Percentiles rank a stretch among this genome's conserved stretches.
Conservation (phyloP, 1,140 invertebrate genomes). For the Saxidomus purpurata region DNA sequence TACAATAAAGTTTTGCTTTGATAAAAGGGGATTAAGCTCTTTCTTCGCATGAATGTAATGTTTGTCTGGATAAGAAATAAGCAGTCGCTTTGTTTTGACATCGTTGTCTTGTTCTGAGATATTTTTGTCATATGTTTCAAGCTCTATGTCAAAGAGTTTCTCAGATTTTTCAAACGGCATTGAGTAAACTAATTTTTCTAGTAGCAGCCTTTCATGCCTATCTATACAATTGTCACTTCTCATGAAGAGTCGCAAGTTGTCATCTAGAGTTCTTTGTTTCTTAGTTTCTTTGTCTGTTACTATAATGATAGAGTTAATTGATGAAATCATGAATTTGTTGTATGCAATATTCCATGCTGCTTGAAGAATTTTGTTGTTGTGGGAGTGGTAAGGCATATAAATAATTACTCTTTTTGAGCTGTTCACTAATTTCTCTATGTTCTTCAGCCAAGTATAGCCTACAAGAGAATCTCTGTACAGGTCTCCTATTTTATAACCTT, state of each 20-base stretch:
- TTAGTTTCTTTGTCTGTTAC: not conserved
- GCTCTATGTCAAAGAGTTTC: not conserved
- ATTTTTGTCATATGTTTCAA: too few relatives aligned
- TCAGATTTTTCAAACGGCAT: not conserved
- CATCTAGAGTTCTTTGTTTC: not conserved
- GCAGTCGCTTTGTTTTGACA: not conserved
- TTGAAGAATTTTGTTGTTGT: not conserved
- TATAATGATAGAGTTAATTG: not conserved
- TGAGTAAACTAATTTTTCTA: not conserved
- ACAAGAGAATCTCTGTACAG: not conserved
- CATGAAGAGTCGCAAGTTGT: not conserved
- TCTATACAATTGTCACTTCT: not conserved
- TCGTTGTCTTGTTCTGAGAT: not conserved
- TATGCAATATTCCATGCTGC: constrained; percentile 2
- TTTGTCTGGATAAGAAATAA: not conserved
- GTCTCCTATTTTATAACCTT: not conserved
- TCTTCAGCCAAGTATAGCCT: not conserved
- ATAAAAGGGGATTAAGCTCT: not conserved
- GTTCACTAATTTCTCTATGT: not conserved
- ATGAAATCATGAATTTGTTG: not conserved
- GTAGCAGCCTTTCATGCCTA: not conserved
- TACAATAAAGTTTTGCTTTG: not conserved
- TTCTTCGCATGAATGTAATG: not conserved
- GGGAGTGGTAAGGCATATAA: not conserved
- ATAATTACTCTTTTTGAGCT: not conserved